Base-by-base conservation (phyloP, 1,140 invertebrate genomes). In the Aphidius gifuensis region DNA sequence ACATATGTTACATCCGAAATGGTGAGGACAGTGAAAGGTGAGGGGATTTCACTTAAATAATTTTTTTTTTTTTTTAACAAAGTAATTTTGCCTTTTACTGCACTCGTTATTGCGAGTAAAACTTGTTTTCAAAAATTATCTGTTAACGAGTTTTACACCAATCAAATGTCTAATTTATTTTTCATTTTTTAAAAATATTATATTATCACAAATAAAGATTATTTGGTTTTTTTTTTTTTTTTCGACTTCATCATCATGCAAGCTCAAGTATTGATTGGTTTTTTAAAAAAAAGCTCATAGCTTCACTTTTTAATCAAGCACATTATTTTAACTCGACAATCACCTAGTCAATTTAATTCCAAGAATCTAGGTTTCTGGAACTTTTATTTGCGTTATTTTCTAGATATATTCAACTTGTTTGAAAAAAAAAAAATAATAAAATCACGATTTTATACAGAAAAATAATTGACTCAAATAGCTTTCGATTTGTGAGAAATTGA, bases 341-440 rank as follows among this genome's bases (percentile, higher is more conserved):
- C 4, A 32, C 23, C 23, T 32, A 32, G 23, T 32, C 1, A 4
- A 3, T 32, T 32, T 1, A 4, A 3, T 32, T 32, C 4, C 23
- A 7, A 59, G 62, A 66, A 72, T 69, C 66, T 71, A 70, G 70
- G 70, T 71, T 70, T 70, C 57, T 70, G 51, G 68, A 72, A 62
- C 68, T 62, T 16, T 39, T 53, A 59, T 32, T 21, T 5, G 5
- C 43, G 23, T 32, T 32, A 1, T 32, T 32, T 3, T 3, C 1
- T 32, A 16, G 0, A 16, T 16, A 16, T 16, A 16, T 16, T 16
- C 16, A 16, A 46, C 50, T 47, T 38, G 23, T 48, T 32, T 45
- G 39, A 44, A 5, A 32, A 21, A 49, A 49, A 61, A 54, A 61
- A 49, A 48, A 42, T 46, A 40, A 32, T 43, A 61, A 54, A 53